phyloP scores from a whole-genome alignment of 2,113 vertebrate genomes.

The Hyla sarda region DNA sequence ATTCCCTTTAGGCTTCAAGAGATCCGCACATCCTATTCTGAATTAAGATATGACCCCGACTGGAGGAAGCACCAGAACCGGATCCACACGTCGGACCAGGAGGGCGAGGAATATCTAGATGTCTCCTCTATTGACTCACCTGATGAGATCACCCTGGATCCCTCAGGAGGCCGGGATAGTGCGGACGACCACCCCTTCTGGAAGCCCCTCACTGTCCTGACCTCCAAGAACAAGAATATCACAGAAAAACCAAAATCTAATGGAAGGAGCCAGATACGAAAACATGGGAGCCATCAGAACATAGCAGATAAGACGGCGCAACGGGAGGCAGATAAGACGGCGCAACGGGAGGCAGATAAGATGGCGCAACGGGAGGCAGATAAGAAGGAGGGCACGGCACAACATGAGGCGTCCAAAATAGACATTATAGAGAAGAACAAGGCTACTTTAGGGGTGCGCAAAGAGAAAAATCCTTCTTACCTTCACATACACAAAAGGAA shows the following conservation, averaged over 20 bases:
- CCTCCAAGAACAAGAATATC: not conserved
- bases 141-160: not conserved
- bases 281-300: not conserved
- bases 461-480: slow-evolving; percentile 75
- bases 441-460: slow-evolving; percentile 77
- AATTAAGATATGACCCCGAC: slow-evolving; percentile 75
- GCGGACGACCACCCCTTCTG: not conserved
- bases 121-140: slow-evolving; percentile 59
- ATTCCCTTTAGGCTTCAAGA: slow-evolving; percentile 55
- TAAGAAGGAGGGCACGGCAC: not conserved
- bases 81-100: slow-evolving; percentile 12
- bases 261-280: not conserved
- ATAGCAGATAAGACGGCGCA: too few relatives aligned
- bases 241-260: not conserved
- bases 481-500: slow-evolving; percentile 74
- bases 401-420: slow-evolving; percentile 58
- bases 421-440: slow-evolving; percentile 86
- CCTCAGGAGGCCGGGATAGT: not conserved
- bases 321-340: too few relatives aligned
- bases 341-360: not conserved
- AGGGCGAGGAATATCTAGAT: slow-evolving; percentile 15
- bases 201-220: not conserved
- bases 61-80: slow-evolving; percentile 72
- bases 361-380: too few relatives aligned
- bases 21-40: slow-evolving; percentile 70